A percentile compares a stretch with the other conserved stretches of the same genome.
Conservation (phyloP, 2,888 invertebrate genomes). For the Bellardia pandia region DNA sequence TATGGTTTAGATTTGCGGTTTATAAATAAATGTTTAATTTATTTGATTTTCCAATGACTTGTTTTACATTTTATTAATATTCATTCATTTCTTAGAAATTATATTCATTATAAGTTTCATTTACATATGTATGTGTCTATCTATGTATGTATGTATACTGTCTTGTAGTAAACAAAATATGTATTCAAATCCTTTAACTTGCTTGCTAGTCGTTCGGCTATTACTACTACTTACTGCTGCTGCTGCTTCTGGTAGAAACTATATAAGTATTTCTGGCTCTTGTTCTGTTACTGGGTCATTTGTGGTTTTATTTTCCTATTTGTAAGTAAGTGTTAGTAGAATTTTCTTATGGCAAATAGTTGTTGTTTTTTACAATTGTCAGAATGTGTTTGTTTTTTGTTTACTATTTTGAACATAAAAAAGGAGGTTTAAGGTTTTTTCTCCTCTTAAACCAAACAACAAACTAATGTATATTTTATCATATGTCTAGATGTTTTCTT, state of each 20-base stretch:
- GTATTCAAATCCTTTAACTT: conserved; percentile 38
- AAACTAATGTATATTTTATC: conserved; percentile 45
- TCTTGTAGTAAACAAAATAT: conserved; percentile 16
- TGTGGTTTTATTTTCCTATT: conserved; percentile 45
- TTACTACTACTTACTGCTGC: neutral
- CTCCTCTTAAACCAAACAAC: neutral
- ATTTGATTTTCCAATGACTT: conserved; percentile 71
- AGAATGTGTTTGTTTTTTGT: conserved; percentile 21
- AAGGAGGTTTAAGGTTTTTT: conserved; percentile 44
- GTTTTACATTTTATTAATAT: conserved; percentile 70
- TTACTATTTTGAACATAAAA: conserved; percentile 49
- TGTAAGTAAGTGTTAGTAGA: conserved; percentile 1
- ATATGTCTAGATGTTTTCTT: neutral
- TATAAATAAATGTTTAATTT: conserved; percentile 70
- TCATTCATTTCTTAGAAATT: conserved; percentile 56
- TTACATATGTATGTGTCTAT: too few species aligned
- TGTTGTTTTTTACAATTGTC: conserved; percentile 10
- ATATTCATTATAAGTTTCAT: conserved; percentile 25
- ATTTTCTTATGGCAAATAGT: neutral
- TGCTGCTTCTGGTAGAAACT: neutral
- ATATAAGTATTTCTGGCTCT: neutral
- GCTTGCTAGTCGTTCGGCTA: neutral
- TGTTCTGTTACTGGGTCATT: conserved; percentile 47
- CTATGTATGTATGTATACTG: too few species aligned
- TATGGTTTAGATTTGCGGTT: conserved; percentile 64